Evolutionary conservation across 2,113 vertebrate genomes (phyloP).

Genomic region (Prinia subflava): DNA sequence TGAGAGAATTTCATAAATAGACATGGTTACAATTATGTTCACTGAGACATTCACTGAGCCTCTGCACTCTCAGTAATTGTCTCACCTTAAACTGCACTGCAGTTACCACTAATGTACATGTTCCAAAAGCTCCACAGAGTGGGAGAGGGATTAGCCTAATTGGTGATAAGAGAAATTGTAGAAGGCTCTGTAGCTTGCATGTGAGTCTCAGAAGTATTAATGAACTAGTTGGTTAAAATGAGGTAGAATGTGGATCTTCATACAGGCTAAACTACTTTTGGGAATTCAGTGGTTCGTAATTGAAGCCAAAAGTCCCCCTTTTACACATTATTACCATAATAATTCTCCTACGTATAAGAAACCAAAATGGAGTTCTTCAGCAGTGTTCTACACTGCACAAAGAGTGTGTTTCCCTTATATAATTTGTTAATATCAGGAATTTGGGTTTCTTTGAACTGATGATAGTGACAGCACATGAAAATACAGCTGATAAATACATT

Average conservation of each 20-base stretch:
- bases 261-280: background rate
- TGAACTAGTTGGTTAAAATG: background rate
- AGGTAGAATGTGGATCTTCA: background rate
- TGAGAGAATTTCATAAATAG: constrained; percentile 8
- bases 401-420: background rate
- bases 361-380: background rate
- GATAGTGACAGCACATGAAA: background rate
- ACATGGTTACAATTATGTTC: background rate
- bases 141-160: background rate
- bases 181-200: background rate
- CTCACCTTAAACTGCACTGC: background rate
- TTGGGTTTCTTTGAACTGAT: background rate
- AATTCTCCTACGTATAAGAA: background rate
- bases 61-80: background rate
- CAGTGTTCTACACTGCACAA: background rate
- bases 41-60: background rate
- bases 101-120: background rate
- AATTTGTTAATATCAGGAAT: background rate
- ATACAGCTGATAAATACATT: background rate
- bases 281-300: background rate
- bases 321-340: background rate
- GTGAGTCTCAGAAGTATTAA: background rate
- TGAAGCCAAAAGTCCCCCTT: background rate
- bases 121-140: background rate
- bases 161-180: constrained; percentile 13